Evolutionary conservation across 1,140 invertebrate genomes (phyloP).

Genomic region (Pogonus chalceus): DNA sequence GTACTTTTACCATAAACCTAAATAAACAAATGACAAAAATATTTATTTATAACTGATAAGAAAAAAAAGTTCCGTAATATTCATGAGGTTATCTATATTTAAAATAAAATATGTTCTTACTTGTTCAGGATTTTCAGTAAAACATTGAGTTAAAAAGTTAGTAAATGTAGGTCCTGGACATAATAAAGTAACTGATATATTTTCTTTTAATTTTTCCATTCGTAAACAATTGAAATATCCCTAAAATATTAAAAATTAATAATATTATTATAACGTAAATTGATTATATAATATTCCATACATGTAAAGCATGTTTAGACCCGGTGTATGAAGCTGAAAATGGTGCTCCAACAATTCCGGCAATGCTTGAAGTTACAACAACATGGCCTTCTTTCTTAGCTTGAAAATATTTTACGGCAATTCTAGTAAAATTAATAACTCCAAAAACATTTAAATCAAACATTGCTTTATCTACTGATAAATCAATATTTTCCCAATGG

Average conservation of each 20-base stretch:
- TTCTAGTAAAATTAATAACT: slow-evolving; percentile 55
- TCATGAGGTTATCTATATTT: not conserved
- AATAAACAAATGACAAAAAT: slow-evolving; percentile 17
- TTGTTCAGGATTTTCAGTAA: slow-evolving; percentile 52
- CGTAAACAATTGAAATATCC: slow-evolving; percentile 59
- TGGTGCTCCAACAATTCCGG: slow-evolving; percentile 58
- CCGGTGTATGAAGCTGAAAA: slow-evolving; percentile 68
- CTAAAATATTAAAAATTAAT: slow-evolving; percentile 41
- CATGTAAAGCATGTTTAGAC: slow-evolving; percentile 74
- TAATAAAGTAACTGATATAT: slow-evolving; percentile 57
- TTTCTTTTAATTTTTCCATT: slow-evolving; percentile 48
- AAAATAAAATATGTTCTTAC: slow-evolving; percentile 30
- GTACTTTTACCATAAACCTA: slow-evolving; percentile 46
- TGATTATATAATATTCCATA: slow-evolving; percentile 34
- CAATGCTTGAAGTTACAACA: slow-evolving; percentile 62
- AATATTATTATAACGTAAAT: not conserved
- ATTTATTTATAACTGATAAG: slow-evolving; percentile 1
- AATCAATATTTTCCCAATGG: slow-evolving; percentile 61
- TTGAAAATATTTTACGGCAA: slow-evolving; percentile 57
- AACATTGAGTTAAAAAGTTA: slow-evolving; percentile 58
- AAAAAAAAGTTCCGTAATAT: not conserved
- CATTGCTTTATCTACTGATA: slow-evolving; percentile 64
- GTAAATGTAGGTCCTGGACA: slow-evolving; percentile 70
- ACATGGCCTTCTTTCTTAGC: slow-evolving; percentile 53
- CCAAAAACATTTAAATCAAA: slow-evolving; percentile 79